Conservation (phyloP, 2,797 vertebrate species). For the Astyanax mexicanus region DNA sequence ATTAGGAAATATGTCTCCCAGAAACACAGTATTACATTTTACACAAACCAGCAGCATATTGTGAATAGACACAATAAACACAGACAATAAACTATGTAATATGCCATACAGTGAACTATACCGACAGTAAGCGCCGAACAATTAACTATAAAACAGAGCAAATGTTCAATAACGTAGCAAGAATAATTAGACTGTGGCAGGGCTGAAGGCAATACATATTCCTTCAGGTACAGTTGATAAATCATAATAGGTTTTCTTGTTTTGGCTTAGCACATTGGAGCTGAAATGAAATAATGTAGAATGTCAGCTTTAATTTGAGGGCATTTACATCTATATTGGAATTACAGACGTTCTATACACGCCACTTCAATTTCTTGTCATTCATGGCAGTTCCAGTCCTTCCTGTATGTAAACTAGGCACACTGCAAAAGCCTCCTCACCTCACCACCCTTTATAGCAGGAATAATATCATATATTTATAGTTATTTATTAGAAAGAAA, state of each 20-base stretch:
- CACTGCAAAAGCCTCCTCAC: too few species aligned
- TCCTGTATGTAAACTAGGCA: too few species aligned
- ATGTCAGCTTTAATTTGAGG: not conserved
- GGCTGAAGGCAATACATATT: not conserved
- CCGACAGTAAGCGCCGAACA: not conserved
- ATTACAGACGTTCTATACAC: not conserved
- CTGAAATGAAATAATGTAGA: not conserved
- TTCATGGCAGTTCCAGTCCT: too few species aligned
- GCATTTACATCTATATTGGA: not conserved
- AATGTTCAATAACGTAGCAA: not conserved
- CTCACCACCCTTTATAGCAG: too few species aligned
- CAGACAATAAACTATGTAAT: not conserved
- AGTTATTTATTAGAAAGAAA: too few species aligned
- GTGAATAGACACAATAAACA: not conserved
- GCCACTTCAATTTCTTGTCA: not conserved
- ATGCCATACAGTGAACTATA: not conserved
- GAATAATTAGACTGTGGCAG: not conserved
- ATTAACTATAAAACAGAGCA: not conserved
- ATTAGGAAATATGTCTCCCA: too few species aligned
- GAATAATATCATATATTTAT: too few species aligned
- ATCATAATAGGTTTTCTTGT: not conserved
- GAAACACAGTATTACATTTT: not conserved
- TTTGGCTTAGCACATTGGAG: not conserved
- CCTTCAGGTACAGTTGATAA: not conserved
- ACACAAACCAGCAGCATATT: not conserved